Evolutionary conservation across 2,888 invertebrate species (phyloP).

Genomic region (Aphrophora alni): DNA sequence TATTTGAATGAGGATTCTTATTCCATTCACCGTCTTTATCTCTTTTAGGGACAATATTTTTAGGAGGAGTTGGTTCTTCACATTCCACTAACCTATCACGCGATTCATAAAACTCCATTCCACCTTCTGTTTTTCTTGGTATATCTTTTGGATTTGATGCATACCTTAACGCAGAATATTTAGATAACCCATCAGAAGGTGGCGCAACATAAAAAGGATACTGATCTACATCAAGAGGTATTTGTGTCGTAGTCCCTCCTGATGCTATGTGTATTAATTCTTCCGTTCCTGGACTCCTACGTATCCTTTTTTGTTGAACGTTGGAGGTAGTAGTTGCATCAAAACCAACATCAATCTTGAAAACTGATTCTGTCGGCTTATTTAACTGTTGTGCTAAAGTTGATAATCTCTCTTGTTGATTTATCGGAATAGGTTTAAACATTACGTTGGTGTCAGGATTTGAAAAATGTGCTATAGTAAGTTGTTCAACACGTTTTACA

Average conservation of each 20-base stretch:
- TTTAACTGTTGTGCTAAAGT: slow-evolving; percentile 47
- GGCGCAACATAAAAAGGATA: slow-evolving; percentile 69
- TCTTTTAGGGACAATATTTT: slow-evolving; percentile 53
- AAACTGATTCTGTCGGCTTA: slow-evolving; percentile 25
- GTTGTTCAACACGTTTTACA: slow-evolving; percentile 48
- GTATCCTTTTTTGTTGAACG: slow-evolving; percentile 52
- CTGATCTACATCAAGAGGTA: slow-evolving; percentile 56
- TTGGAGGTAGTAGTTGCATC: neutral
- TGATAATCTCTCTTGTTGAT: slow-evolving; percentile 45
- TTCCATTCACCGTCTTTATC: slow-evolving; percentile 53
- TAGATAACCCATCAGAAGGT: slow-evolving; percentile 52
- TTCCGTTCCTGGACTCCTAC: slow-evolving; percentile 36
- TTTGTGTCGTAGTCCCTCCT: slow-evolving; percentile 46
- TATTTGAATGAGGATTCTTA: slow-evolving; percentile 49
- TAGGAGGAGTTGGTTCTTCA: slow-evolving; percentile 55
- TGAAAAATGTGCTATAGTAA: slow-evolving; percentile 50
- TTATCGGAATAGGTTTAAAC: slow-evolving; percentile 39
- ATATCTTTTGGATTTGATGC: slow-evolving; percentile 68
- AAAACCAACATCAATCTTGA: neutral
- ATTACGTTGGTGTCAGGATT: slow-evolving; percentile 38
- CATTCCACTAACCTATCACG: slow-evolving; percentile 55
- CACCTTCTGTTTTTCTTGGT: slow-evolving; percentile 69
- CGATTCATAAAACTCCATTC: slow-evolving; percentile 75
- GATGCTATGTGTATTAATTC: slow-evolving; percentile 38
- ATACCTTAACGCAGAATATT: slow-evolving; percentile 70